Base-by-base conservation (phyloP, 2,797 vertebrate genomes). In the Microhierax caerulescens region DNA sequence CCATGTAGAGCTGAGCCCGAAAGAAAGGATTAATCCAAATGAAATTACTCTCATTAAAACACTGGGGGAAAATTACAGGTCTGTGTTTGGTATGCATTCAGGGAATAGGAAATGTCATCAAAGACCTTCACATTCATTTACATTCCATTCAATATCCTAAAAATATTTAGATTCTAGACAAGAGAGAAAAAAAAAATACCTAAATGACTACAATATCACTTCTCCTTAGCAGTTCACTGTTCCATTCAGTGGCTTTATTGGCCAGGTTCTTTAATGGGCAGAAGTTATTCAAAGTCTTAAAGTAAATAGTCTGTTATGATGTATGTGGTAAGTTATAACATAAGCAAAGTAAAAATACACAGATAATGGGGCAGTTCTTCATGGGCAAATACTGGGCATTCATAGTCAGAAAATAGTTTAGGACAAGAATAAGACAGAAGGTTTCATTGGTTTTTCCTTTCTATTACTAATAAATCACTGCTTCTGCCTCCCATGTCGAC, bases 401-500 rank as follows among this genome's bases (percentile, higher is more conserved):
- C 85, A 75, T 63, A 67, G 28, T 74, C 53, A 57, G 43, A 80
- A 95, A 77, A 74, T 63, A 94, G 13, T 34, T 84, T 59, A 56
- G 43, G 70, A 39, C 23, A 70, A 59, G 48, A 85, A 30, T 34
- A 81, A 61, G 20, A 34, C 3, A 2, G 34, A 67, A 30, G 50
- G 14, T 65, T 93, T 83, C 41, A 53, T 61, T 76, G 18, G 25
- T 57, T 94, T 94, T 92, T 85, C 13, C 8, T 61, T 72, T 70
- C 80, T 73, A 74, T 72, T 90, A 63, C 79, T 95, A 92, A 87
- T 93, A 95, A 78, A 73, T 92, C 85, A 90, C 59, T 84, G 70
- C n/a, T 69, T 90, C 91, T 97, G 51, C 93, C 70, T 95, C 83
- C 88, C 68, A 75, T 73, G 80, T 74, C 72, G 93, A 73, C 96